Evolutionary conservation across 2,888 invertebrate species (phyloP).

Genomic region (Volucella bombylans): DNA sequence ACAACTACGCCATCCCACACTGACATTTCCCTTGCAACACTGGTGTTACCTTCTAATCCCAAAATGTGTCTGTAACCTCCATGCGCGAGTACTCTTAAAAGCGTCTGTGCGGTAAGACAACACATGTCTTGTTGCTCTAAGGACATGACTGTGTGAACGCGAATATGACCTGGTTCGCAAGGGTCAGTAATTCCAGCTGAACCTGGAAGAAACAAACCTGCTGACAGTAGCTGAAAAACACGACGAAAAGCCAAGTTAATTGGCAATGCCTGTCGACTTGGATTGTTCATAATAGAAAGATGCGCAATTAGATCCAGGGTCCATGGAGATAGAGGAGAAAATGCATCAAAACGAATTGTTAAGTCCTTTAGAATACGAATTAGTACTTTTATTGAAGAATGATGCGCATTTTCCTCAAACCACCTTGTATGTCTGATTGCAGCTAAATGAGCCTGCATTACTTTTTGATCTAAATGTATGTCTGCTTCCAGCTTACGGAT

Average conservation of each 20-base stretch:
- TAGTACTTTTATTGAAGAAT: slow-evolving; percentile 96
- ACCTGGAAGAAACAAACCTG: slow-evolving; percentile 97
- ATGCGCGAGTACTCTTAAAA: slow-evolving; percentile 94
- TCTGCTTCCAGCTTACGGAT: slow-evolving; percentile 96
- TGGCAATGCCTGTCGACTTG: slow-evolving; percentile 94
- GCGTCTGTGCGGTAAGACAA: slow-evolving; percentile 93
- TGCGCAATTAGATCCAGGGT: slow-evolving; percentile 97
- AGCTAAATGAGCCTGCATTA: slow-evolving; percentile 94
- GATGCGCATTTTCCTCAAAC: slow-evolving; percentile 99
- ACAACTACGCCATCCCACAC: slow-evolving; percentile 99
- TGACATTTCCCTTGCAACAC: slow-evolving; percentile 91
- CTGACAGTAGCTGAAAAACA: slow-evolving; percentile 94
- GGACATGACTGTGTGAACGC: slow-evolving; percentile 95
- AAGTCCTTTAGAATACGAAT: slow-evolving; percentile 97
- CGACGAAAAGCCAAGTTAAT: slow-evolving; percentile 95
- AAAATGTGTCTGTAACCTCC: slow-evolving; percentile 96
- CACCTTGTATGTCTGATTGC: slow-evolving; percentile 97
- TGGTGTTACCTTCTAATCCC: slow-evolving; percentile 85
- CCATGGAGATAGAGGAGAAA: slow-evolving; percentile 96
- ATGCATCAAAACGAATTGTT: slow-evolving; percentile 93
- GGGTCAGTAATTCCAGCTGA: slow-evolving; percentile 96
- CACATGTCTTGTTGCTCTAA: slow-evolving; percentile 96
- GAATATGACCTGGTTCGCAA: slow-evolving; percentile 93
- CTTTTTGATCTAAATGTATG: slow-evolving; percentile 88
- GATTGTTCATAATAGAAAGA: slow-evolving; percentile 98